phyloP scores from a whole-genome alignment of 2,797 vertebrate genomes.

The Platalea minor region DNA sequence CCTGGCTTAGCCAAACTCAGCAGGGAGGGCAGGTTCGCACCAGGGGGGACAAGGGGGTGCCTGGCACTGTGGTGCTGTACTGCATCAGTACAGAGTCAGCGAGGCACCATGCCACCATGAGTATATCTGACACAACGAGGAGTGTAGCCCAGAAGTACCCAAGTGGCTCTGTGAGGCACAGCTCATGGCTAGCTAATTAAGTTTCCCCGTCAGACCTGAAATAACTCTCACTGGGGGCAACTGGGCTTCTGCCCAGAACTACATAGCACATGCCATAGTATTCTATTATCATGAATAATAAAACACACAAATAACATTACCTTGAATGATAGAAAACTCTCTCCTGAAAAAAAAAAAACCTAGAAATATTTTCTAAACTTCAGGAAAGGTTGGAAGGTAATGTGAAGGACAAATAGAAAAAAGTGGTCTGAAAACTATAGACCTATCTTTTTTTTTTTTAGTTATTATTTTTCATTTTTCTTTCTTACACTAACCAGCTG shows the following conservation, averaged over 20 bases:
- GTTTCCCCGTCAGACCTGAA: not conserved
- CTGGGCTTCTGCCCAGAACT: not conserved
- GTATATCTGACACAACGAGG: not conserved
- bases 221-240: not conserved
- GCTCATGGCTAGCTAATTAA: not conserved
- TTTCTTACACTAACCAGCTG: not conserved
- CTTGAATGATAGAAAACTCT: not conserved
- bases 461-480: not conserved
- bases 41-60: fast-evolving
- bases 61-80: not conserved
- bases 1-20: not conserved
- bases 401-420: fast-evolving
- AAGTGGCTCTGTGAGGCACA: not conserved
- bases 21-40: not conserved
- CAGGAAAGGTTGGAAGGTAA: not conserved
- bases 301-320: not conserved
- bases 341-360: not conserved
- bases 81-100: not conserved
- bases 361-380: not conserved
- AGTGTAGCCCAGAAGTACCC: not conserved
- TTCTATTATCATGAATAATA: not conserved
- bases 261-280: too few relatives aligned
- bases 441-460: too few relatives aligned
- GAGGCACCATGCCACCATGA: fast-evolving
- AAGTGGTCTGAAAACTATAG: fast-evolving